Evolutionary conservation across 30 jellyfish, hydroid and myxozoan species (phyloP).

Genomic region (Hydractinia echinata): DNA sequence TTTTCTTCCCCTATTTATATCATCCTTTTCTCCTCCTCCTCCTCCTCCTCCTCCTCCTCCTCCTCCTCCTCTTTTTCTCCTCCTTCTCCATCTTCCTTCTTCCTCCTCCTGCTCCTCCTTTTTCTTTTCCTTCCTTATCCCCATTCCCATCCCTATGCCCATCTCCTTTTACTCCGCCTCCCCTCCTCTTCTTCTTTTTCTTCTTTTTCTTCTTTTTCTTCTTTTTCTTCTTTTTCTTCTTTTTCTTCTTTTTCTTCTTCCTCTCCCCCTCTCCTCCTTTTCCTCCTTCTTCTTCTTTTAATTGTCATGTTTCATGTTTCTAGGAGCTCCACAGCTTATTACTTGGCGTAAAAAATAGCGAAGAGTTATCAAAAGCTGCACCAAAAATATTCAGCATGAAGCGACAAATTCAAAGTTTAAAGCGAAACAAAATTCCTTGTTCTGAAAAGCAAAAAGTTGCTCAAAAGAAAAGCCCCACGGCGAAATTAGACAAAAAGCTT

Average conservation of each 20-base stretch:
- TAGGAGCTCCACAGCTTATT: slow-evolving; percentile 32
- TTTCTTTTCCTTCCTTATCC: not conserved
- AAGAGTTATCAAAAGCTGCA: slow-evolving; percentile 40
- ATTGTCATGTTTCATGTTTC: not conserved
- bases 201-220: not conserved
- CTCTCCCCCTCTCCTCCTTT: not conserved
- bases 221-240: no score
- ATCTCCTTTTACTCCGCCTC: not conserved
- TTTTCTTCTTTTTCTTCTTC: not conserved
- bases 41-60: not conserved
- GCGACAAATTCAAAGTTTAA: slow-evolving; percentile 32
- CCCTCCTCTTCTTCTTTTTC: not conserved
- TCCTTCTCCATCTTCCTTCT: not conserved
- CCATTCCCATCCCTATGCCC: no score
- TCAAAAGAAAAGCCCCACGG: not conserved
- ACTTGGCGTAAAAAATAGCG: slow-evolving; percentile 39
- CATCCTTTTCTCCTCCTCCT: no score
- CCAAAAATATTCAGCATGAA: slow-evolving; percentile 39
- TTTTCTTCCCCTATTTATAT: no score
- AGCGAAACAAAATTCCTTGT: slow-evolving; percentile 27
- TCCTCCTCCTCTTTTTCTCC: not conserved
- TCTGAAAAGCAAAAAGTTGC: not conserved
- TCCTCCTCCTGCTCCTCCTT: not conserved
- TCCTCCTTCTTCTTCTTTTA: not conserved
- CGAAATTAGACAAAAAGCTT: not conserved